A percentile compares a stretch with the other conserved stretches of the same genome.
phyloP scores from a whole-genome alignment of 2,113 vertebrate genomes.

The Lynx canadensis region DNA sequence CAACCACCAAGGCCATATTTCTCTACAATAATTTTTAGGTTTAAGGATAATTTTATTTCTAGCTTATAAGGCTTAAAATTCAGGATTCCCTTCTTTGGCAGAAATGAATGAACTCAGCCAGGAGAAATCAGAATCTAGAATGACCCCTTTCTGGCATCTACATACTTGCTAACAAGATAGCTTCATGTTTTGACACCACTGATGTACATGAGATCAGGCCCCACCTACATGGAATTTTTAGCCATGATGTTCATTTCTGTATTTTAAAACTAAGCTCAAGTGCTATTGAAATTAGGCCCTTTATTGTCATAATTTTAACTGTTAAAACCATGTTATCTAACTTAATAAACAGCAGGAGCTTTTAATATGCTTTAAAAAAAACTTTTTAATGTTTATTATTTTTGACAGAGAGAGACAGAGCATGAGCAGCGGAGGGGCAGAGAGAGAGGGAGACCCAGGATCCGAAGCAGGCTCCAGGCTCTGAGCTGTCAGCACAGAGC shows the following conservation, averaged over 20 bases:
- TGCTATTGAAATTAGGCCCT: not conserved
- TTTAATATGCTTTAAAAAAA: not conserved
- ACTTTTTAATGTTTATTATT: too few species aligned
- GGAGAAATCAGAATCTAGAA: not conserved
- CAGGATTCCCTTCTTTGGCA: constrained; percentile 7
- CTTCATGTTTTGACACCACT: not conserved
- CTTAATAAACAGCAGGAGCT: constrained; percentile 12
- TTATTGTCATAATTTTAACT: constrained; percentile 17
- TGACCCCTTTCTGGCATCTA: not conserved
- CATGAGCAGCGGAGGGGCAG: too few species aligned
- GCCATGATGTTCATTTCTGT: not conserved
- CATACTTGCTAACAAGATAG: not conserved
- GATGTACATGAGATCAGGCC: not conserved
- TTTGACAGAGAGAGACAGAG: too few species aligned
- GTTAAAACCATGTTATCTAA: not conserved
- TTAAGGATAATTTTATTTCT: constrained; percentile 53
- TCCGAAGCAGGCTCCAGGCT: too few species aligned
- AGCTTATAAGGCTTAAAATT: not conserved
- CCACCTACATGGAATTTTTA: not conserved
- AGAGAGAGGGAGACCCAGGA: too few species aligned
- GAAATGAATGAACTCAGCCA: not conserved
- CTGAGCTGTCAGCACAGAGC: too few species aligned
- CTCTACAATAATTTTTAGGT: constrained; percentile 50
- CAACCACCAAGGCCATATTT: constrained; percentile 41
- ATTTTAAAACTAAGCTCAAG: constrained; percentile 21